These are phyloP conservation scores for Phymanthus crucifer DNA, from an alignment of 92 coral and sea anemone genomes.

Conservation along the genomic window DNA sequence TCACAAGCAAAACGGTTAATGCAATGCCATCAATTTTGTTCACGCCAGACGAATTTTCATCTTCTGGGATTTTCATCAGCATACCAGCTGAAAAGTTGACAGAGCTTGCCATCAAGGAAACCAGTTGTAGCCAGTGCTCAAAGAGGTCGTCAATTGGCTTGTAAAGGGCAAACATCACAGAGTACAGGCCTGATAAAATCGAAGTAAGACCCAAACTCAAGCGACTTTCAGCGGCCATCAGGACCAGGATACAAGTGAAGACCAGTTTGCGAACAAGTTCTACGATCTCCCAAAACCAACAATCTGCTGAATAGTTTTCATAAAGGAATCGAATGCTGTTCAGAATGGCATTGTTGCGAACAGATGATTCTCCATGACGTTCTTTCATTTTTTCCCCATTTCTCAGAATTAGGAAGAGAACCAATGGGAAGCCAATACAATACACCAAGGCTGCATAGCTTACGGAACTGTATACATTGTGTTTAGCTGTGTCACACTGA, in stretches of 20 bases:
- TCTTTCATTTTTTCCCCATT: not conserved
- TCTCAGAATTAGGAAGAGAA: not conserved
- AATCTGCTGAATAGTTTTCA: slow-evolving; percentile 28
- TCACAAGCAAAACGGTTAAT: no score
- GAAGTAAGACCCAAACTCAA: slow-evolving; percentile 29
- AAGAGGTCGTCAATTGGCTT: slow-evolving; percentile 38
- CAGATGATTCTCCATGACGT: no score
- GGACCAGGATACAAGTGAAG: slow-evolving; percentile 18
- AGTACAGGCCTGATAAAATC: slow-evolving; percentile 34
- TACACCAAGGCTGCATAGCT: not conserved
- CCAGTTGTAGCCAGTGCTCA: slow-evolving; percentile 54
- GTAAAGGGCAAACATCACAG: slow-evolving; percentile 27
- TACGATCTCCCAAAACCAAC: slow-evolving; percentile 53
- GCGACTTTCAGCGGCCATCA: slow-evolving; percentile 33
- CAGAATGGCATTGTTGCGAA: no score
- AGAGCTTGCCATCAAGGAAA: slow-evolving; percentile 27
- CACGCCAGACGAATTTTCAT: no score
- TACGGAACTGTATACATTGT: not conserved
- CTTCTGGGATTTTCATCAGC: not conserved
- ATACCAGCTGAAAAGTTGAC: slow-evolving; percentile 31
- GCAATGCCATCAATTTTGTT: no score
- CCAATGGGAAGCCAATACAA: not conserved
- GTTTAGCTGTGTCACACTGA: slow-evolving; percentile 1
- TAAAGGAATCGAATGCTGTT: slow-evolving; percentile 38
- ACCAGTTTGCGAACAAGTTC: slow-evolving; percentile 39